Evolutionary conservation across 2,888 invertebrate genomes (phyloP), one percentile per base, ranked within the genome.

Genomic region (Rhagium mordax): DNA sequence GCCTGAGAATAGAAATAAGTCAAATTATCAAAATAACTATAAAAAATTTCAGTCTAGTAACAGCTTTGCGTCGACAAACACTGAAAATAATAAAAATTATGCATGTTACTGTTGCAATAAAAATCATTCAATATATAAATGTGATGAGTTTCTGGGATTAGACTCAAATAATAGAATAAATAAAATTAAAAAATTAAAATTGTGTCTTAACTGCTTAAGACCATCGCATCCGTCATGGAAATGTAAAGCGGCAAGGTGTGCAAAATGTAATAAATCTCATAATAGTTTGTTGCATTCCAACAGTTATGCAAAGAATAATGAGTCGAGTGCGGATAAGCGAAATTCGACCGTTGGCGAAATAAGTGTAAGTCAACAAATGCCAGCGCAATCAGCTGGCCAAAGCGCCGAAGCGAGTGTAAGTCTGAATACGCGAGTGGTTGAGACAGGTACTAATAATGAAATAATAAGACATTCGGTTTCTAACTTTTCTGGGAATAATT

Each of bases 111-210:
- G 29, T 3, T 60, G 33, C 15, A 60, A 33, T 8, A 33, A 60
- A n/a, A 60, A 60, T 60, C 33, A 60, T 5, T 20, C 60, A n/a
- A 33, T 60, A 15, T 33, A 60, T n/a, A 60, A 18, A 24, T 60
- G 60, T 33, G 16, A 33, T 13, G 13, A 18, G 16, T 60, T 29
- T 33, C 15, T 29, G 60, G 16, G 7, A 5, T 48, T 48, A 48
- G 16, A n/a, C 7, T 2, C 48, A 2, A 7, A 48, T n/a, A 16
- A 48, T n/a, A 48, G 15, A 16, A 16, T 15, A 48, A 48, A 3
- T 16, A 15, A 48, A 48, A 48, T 48, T 1, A 48, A 48, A n/a
- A n/a, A 16, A 16, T 48, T 48, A 48, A 16, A 16, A 16, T 7
- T 48, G 5, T 48, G 48, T 48, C n/a, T 48, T 7, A 48, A 48